Base-by-base conservation (phyloP, 2,113 vertebrate species). In the Athene noctua region DNA sequence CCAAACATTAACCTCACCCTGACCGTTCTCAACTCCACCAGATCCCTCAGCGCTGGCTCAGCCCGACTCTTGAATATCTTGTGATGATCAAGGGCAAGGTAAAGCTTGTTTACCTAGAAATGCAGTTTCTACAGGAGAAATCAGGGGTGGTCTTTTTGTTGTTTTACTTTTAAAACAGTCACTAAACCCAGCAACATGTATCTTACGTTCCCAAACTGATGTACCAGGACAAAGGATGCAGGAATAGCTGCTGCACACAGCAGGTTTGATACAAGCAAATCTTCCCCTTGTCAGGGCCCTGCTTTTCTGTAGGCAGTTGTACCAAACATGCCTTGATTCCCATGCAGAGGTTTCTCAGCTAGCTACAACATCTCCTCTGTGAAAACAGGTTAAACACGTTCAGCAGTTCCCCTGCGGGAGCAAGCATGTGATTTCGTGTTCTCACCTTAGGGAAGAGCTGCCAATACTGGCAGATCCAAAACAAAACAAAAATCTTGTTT, bases 81-180 rank as follows among this genome's bases (percentile, higher is more conserved):
- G 32, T 42, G 6, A 16, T 52, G 16, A n/a, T 15, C 30, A 34
- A 32, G 47, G 17, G 32, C 51, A 67, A 78, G 47, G 21, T 51
- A 67, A 74, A 73, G 34, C 17, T 80, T 73, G 25, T 52, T 68
- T 59, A 77, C 30, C 26, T 19, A 73, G 36, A 72, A 16, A 22
- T 1, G 4, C 6, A 29, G 59, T 57, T 80, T 36, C 42, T 66
- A 32, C 20, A 51, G 52, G 29, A 40, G 12, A 87, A 79, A 63
- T 2, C 8, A 46, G 44, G 1, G 58, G 1, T 7, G 38, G n/a
- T n/a, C n/a, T n/a, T n/a, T 22, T 21, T 38, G 19, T 34, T 26
- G 6, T 17, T 66, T 72, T 38, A 58, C 34, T 34, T 42, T 47
- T 46, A 3, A 7, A 65, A 54, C 40, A 51, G 44, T 34, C 44